Evolutionary conservation across 2,797 vertebrate genomes (phyloP), one percentile per base, ranked within the genome.

Genomic region (Silurus aristotelis): DNA sequence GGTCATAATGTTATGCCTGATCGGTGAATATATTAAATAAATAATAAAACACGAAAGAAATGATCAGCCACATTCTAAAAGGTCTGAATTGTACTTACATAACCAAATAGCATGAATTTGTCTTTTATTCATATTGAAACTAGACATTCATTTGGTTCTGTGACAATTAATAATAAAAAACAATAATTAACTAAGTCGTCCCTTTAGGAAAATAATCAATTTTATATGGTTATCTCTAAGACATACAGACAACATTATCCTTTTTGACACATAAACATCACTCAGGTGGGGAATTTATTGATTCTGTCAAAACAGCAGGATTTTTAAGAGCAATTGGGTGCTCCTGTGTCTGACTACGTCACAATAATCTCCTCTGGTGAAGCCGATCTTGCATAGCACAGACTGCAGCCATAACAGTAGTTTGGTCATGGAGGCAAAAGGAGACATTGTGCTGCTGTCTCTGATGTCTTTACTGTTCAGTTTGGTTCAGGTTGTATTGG

Each of bases 381-480:
- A 88, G 77, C 80, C 85, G 86, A 87, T 88, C 91, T 91, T 93
- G 92, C 91, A 92, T 91, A 92, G 92, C 82, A 86, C 87, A 70
- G 84, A 82, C 73, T 84, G 82, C 80, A 55, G 60, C 78, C 56
- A 55, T 85, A 85, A 91, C 90, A 92, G 91, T 91, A 90, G 87
- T 89, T 85, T 89, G 91, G 90, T 91, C 90, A 83, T 78, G 73
- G 82, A 84, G 89, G 68, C 19, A 3, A 52, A 71, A 88, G 46
- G 38, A 85, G 73, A 85, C 79, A 68, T 52, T 27, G 43, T 67
- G n/a, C 14, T 79, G 56, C 19, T 78, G 31, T 72, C 25, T 19
- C 15, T 76, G 3, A 19, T n/a, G 56, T 43, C 20, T 43, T 77
- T 46, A 12, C 19, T 61, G 31, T 46, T 79, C 55, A 38, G 15